Evolutionary conservation across 2,888 invertebrate species (phyloP).

Genomic region (Icerya purchasi): DNA sequence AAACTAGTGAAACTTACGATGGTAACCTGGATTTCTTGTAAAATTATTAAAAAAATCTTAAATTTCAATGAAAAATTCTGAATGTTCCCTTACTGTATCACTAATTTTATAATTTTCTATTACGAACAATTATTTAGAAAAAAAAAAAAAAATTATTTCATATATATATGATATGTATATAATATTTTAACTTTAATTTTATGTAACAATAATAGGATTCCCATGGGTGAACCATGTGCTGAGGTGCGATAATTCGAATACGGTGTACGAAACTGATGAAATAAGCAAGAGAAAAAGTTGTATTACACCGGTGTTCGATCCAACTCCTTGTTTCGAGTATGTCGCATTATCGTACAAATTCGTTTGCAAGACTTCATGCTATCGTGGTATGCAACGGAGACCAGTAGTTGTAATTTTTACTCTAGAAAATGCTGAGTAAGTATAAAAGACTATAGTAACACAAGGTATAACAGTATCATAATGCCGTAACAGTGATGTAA

Average conservation of each 20-base stretch:
- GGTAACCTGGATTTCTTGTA: too few species aligned
- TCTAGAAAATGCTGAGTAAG: conserved; percentile 36
- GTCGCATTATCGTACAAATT: conserved; percentile 33
- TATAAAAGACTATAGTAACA: conserved; percentile 15
- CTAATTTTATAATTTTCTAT: neutral
- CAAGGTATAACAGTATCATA: neutral
- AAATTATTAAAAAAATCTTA: too few species aligned
- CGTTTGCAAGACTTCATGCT: conserved; percentile 56
- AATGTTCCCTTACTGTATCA: neutral
- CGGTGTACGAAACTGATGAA: conserved; percentile 13
- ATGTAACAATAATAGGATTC: conserved; percentile 5
- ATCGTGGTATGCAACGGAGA: conserved; percentile 52
- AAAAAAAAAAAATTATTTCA: too few species aligned
- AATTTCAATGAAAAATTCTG: neutral
- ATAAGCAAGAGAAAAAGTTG: conserved; percentile 14
- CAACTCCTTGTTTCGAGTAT: conserved; percentile 8
- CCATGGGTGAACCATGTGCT: conserved; percentile 14
- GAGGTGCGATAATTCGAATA: conserved; percentile 15
- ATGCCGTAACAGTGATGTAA: too few species aligned
- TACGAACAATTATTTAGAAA: too few species aligned
- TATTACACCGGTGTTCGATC: conserved; percentile 12
- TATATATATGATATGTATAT: too few species aligned
- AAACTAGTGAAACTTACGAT: too few species aligned
- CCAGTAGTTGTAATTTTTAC: conserved; percentile 48
- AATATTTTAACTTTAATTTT: too few species aligned